phyloP scores from a whole-genome alignment of 2,888 invertebrate species.

The Salticus scenicus region DNA sequence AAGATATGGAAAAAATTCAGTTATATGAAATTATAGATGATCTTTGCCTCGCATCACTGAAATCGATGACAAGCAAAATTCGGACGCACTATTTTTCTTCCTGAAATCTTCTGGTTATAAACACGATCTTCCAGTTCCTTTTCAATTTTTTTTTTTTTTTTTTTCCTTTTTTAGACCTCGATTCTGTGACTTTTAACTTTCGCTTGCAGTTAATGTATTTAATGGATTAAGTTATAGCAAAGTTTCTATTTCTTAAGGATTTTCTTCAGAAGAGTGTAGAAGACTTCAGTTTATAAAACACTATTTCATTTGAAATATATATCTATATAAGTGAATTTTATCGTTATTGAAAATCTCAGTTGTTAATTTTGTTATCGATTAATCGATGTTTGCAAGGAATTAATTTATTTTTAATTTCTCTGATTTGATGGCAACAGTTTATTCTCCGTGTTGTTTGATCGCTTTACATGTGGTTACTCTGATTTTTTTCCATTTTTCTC shows the following conservation, averaged over 20 bases:
- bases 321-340: no score
- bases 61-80: constrained; percentile 13
- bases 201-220: constrained; percentile 50
- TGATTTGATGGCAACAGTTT: no score
- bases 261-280: constrained; percentile 17
- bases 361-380: no score
- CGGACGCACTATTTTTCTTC: constrained; percentile 11
- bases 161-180: constrained; percentile 11
- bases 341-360: no score
- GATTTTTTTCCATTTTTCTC: no score
- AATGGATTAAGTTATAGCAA: constrained; percentile 46
- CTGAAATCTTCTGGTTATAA: background rate
- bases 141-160: no score
- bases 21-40: constrained; percentile 37
- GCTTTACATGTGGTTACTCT: no score
- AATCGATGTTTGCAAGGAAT: no score
- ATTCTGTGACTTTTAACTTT: constrained; percentile 4
- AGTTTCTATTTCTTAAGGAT: constrained; percentile 31
- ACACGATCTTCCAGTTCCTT: background rate
- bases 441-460: no score
- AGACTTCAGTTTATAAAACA: constrained; percentile 25
- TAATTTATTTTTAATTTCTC: no score
- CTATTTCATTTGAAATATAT: no score
- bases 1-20: background rate
- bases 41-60: constrained; percentile 23